Evolutionary conservation across 2,888 invertebrate species (phyloP), one percentile per base, ranked within the genome.

Genomic region (Mimas tiliae): DNA sequence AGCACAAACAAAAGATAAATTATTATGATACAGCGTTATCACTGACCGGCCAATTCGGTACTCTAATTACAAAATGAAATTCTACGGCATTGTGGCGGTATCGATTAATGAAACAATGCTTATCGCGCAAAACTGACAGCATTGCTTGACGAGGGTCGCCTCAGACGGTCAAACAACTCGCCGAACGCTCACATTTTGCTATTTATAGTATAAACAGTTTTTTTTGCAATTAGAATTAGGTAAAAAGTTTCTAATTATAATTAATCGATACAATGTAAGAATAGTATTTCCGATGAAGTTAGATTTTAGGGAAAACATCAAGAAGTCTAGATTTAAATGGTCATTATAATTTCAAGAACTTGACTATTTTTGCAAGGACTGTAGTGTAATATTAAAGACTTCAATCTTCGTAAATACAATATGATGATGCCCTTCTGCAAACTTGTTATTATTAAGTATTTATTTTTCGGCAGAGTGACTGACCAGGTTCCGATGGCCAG

Each of bases 61-160:
- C 2, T 48, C 62, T 63, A 63, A 63, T 63, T 45, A 63, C 48
- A 63, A 58, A 58, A 58, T 58, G 38, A 19, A 58, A 19, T 63
- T 47, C 45, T n/a, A 16, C 9, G 27, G 33, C 48, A 21, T n/a
- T 33, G 47, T 64, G 45, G 19, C 48, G 21, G 34, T 65, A 58
- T 58, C 55, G 65, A 65, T 65, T 58, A 58, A 55, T 55, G 48
- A 65, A 48, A 65, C 47, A 65, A 58, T 48, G 45, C 58, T 58
- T 58, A 58, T 65, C 58, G 48, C n/a, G 48, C 12, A 58, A 48
- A 58, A 65, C 64, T 65, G 65, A 65, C 65, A 48, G 64, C 11
- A 47, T 6, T 14, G 58, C 21, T 58, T 50, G 65, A 65, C 65
- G 16, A 65, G 65, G 65, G 65, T 65, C 9, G 48, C 55, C 65